phyloP scores from a whole-genome alignment of 2,113 vertebrate species.

The Ptilonorhynchus violaceus region DNA sequence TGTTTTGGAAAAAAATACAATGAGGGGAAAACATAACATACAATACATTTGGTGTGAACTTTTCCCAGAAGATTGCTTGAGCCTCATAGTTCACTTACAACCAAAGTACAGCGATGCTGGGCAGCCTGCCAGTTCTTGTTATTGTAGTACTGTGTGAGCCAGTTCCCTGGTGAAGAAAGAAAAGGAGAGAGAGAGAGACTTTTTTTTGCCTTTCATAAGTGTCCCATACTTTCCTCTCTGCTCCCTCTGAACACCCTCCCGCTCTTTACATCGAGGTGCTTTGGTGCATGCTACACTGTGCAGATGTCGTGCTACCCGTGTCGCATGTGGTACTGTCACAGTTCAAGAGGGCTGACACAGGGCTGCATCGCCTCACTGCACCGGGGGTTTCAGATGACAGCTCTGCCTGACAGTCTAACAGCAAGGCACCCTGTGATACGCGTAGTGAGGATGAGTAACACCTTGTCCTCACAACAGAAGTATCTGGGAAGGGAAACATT shows the following conservation, averaged over 20 bases:
- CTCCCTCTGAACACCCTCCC: not conserved
- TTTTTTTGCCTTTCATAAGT: not conserved
- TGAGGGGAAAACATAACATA: not conserved
- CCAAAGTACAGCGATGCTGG: not conserved
- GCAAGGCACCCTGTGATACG: not conserved
- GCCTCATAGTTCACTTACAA: slow-evolving; percentile 11
- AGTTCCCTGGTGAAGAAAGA: not conserved
- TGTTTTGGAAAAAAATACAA: not conserved
- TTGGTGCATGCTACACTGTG: not conserved
- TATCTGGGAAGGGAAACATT: not conserved
- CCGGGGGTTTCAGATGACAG: not conserved
- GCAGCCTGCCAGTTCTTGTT: slow-evolving; percentile 14
- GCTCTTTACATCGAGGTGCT: not conserved
- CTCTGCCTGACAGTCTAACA: slow-evolving; percentile 32
- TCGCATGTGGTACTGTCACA: not conserved
- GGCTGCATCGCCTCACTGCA: not conserved
- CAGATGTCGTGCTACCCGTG: not conserved
- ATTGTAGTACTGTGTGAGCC: slow-evolving; percentile 34
- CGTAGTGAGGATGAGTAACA: slow-evolving; percentile 20
- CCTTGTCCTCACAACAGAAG: slow-evolving; percentile 14
- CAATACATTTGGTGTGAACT: slow-evolving; percentile 6
- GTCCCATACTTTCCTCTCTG: not conserved
- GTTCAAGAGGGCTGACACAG: slow-evolving; percentile 5
- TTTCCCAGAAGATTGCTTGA: slow-evolving; percentile 40
- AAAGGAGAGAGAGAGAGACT: not conserved